Percentiles rank a stretch among this genome's conserved stretches.
These are phyloP conservation scores for Onthophagus taurus DNA, from an alignment of 1,140 invertebrate species.

Conservation along the genomic window DNA sequence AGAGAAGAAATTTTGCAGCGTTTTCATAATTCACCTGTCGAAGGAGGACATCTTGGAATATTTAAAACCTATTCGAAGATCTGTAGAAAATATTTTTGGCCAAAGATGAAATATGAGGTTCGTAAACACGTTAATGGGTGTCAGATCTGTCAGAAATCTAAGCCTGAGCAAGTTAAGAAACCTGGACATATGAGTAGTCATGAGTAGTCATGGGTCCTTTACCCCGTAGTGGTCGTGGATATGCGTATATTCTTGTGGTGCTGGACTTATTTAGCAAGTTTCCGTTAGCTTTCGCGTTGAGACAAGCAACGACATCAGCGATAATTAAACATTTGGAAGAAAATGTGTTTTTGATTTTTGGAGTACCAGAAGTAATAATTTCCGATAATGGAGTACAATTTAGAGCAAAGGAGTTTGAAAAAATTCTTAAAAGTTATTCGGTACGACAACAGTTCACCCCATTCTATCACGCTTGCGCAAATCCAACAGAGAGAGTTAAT, in stretches of 20 bases:
- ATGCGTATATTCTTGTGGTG: conserved; percentile 7
- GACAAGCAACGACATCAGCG: neutral
- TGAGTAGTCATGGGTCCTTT: conserved; percentile 3
- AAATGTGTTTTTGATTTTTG: conserved; percentile 9
- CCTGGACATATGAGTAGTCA: neutral
- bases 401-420: neutral
- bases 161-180: neutral
- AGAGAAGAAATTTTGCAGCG: too few species aligned
- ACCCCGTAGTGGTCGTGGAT: neutral
- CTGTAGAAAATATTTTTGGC: conserved; percentile 12
- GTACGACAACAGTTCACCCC: conserved; percentile 10
- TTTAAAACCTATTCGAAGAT: neutral
- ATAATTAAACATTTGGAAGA: neutral
- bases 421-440: neutral
- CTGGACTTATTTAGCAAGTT: conserved; percentile 11
- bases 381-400: conserved; percentile 11
- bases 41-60: conserved; percentile 6
- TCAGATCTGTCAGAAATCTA: neutral
- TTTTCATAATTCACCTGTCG: too few species aligned
- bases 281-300: conserved; percentile 1
- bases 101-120: conserved; percentile 3
- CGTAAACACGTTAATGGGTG: neutral
- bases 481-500: conserved; percentile 22
- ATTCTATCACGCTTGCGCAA: conserved; percentile 15
- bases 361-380: conserved; percentile 4